Conservation (phyloP, 1,140 invertebrate genomes). For the Drosophila pseudoananassae region DNA sequence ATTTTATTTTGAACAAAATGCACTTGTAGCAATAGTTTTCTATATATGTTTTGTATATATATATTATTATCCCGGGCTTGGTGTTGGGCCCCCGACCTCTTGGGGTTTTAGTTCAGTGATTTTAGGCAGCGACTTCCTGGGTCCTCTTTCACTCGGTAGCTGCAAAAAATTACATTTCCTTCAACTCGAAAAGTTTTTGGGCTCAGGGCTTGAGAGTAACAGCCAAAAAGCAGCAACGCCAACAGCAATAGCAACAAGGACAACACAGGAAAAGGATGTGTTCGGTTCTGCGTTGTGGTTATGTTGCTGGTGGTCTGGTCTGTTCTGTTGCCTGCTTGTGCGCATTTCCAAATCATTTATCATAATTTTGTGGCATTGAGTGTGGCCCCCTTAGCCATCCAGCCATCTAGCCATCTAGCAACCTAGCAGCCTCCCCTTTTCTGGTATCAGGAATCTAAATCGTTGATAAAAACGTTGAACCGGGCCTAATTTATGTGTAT, state of each 20-base stretch:
- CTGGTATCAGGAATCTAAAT: constrained; percentile 36
- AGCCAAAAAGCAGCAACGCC: constrained; percentile 13
- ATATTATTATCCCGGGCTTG: constrained; percentile 5
- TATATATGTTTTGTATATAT: constrained; percentile 22
- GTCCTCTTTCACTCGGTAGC: constrained; percentile 47
- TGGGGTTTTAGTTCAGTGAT: constrained; percentile 76
- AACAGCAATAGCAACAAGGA: constrained; percentile 42
- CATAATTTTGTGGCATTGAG: constrained; percentile 80
- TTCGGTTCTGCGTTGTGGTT: constrained; percentile 79
- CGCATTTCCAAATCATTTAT: constrained; percentile 81
- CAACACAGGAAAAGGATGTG: constrained; percentile 77
- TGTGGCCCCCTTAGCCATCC: background rate
- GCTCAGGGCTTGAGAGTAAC: constrained; percentile 36
- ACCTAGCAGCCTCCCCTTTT: background rate
- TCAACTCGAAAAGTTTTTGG: constrained; percentile 77
- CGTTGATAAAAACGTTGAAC: constrained; percentile 79
- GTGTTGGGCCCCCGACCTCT: constrained; percentile 44
- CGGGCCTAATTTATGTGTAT: constrained; percentile 77
- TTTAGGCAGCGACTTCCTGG: constrained; percentile 73
- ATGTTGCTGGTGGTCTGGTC: constrained; percentile 40
- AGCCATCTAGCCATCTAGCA: no score
- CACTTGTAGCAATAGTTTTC: constrained; percentile 66
- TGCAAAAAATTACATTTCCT: constrained; percentile 80
- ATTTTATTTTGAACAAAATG: constrained; percentile 53
- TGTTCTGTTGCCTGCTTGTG: constrained; percentile 68